These are phyloP conservation scores for Dynastes tityus DNA, from an alignment of 2,888 invertebrate species.

Conservation along the genomic window DNA sequence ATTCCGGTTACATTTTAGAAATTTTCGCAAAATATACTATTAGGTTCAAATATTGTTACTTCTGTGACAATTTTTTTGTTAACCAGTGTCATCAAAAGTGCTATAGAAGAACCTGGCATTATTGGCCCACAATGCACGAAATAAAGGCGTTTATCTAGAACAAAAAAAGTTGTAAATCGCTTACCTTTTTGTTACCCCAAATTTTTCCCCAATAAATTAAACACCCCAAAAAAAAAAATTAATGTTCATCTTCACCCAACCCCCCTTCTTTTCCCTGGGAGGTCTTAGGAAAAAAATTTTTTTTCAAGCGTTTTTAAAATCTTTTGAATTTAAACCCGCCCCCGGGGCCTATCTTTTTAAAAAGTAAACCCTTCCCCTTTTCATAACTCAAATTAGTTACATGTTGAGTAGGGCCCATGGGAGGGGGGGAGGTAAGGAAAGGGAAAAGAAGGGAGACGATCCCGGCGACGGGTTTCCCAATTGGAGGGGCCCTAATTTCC, in stretches of 20 bases:
- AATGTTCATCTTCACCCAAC: slow-evolving; percentile 13
- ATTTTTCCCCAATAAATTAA: neutral
- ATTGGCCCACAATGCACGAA: no score
- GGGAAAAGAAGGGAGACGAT: neutral
- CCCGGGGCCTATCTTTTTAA: neutral
- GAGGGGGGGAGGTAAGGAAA: neutral
- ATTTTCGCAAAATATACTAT: no score
- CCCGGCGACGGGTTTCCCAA: slow-evolving; percentile 25
- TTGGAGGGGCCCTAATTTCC: slow-evolving; percentile 41
- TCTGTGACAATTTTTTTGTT: no score
- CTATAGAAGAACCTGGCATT: no score
- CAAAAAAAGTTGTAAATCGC: no score
- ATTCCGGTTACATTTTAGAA: no score
- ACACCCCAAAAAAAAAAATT: slow-evolving; percentile 4
- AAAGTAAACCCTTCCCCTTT: no score
- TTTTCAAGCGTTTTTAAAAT: slow-evolving; percentile 26
- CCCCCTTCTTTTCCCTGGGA: neutral
- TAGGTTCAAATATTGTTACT: no score
- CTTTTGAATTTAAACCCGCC: no score
- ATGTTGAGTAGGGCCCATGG: slow-evolving; percentile 1
- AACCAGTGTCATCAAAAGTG: no score
- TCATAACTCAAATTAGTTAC: slow-evolving; percentile 34
- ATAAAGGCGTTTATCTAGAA: no score
- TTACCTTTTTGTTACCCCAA: no score
- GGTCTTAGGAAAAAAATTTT: slow-evolving; percentile 32